phyloP scores from a whole-genome alignment of 2,113 vertebrate species.

The Lynx canadensis region DNA sequence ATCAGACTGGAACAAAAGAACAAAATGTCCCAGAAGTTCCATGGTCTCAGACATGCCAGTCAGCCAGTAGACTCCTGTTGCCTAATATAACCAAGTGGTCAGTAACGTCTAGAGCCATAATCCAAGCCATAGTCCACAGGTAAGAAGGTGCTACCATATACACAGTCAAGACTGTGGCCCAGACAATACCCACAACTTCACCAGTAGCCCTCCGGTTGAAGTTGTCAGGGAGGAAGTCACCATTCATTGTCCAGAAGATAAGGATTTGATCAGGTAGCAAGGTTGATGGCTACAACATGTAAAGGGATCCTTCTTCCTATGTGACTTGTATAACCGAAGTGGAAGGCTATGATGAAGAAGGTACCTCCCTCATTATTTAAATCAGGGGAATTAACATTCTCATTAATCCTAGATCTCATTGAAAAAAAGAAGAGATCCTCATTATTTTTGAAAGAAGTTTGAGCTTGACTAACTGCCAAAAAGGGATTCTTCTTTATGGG shows the following conservation, averaged over 20 bases:
- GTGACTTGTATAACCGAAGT: neutral
- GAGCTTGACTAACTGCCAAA: neutral
- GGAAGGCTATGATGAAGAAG: neutral
- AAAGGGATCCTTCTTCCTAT: neutral
- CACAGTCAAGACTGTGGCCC: neutral
- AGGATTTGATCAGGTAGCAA: neutral
- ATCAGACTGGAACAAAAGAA: neutral
- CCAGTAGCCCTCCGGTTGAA: neutral
- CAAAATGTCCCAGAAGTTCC: neutral
- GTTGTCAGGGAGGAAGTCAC: neutral
- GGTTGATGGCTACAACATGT: neutral
- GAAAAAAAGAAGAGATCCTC: neutral
- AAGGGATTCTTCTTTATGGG: neutral
- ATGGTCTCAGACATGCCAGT: neutral
- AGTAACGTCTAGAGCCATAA: neutral
- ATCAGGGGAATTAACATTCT: neutral
- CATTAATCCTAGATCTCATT: neutral
- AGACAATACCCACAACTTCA: neutral
- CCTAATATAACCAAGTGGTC: neutral
- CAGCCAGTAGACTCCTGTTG: neutral
- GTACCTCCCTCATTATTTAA: neutral
- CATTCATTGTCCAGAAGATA: neutral
- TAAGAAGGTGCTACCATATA: neutral
- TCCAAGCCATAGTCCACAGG: neutral
- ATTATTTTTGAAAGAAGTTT: constrained; percentile 3